Percentiles rank a stretch among this genome's conserved stretches.
These are phyloP conservation scores for Xiphophorus couchianus DNA, from an alignment of 2,113 vertebrate species.

Conservation along the genomic window DNA sequence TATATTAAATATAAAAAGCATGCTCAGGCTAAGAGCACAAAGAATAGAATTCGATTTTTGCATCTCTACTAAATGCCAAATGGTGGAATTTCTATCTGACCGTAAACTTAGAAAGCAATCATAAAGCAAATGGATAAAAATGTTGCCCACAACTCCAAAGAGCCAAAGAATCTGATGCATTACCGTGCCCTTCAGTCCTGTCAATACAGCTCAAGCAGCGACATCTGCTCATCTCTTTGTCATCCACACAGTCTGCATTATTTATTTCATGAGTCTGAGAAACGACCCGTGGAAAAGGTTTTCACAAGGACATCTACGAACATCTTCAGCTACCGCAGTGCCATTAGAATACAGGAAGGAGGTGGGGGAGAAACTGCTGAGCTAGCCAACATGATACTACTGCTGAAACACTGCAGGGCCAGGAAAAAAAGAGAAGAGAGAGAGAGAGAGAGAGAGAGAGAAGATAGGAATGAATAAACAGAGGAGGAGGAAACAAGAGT, in stretches of 20 bases:
- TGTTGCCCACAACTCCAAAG: background rate
- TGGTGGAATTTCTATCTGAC: too few species aligned
- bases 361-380: conserved; percentile 40
- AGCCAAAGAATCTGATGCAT: conserved; percentile 9
- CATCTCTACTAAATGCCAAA: too few species aligned
- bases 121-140: conserved; percentile 3
- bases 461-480: background rate
- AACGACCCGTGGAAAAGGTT: conserved; percentile 29
- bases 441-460: background rate
- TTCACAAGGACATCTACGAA: conserved; percentile 42
- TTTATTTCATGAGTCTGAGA: conserved; percentile 8
- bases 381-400: conserved; percentile 37
- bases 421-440: background rate
- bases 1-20: too few species aligned
- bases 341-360: conserved; percentile 54
- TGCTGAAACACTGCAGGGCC: conserved; percentile 36
- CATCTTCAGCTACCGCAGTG: conserved; percentile 36
- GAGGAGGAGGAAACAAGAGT: background rate
- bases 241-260: conserved; percentile 37
- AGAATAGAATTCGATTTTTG: too few species aligned
- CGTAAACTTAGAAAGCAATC: background rate
- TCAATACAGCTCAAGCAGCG: conserved; percentile 13
- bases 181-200: background rate
- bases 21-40: too few species aligned
- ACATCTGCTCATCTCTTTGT: background rate